These are phyloP conservation scores for Bellardia pandia DNA, from an alignment of 2,888 invertebrate species.

Conservation along the genomic window DNA sequence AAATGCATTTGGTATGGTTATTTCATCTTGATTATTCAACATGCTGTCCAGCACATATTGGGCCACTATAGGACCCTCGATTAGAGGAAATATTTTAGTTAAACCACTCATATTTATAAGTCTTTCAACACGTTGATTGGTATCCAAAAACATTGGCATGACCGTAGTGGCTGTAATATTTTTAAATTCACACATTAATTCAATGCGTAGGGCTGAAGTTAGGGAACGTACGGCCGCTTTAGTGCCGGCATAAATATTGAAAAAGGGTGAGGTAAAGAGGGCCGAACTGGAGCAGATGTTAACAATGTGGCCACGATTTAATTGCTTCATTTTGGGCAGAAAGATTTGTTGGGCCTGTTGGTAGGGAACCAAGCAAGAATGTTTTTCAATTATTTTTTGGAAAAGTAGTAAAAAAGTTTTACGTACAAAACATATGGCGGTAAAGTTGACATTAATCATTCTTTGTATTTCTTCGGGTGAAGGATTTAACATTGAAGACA, in stretches of 20 bases:
- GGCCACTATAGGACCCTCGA: conserved; percentile 75
- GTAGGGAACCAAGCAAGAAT: background rate
- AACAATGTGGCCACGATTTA: conserved; percentile 43
- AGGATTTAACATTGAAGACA: conserved; percentile 73
- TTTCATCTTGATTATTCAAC: conserved; percentile 75
- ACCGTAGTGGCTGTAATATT: conserved; percentile 78
- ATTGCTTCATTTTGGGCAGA: conserved; percentile 82
- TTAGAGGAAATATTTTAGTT: conserved; percentile 67
- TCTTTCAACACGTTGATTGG: conserved; percentile 74
- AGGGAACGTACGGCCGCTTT: conserved; percentile 82
- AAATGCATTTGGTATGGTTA: conserved; percentile 74
- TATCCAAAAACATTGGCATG: conserved; percentile 82
- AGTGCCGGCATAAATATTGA: conserved; percentile 79
- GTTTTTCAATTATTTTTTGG: no score
- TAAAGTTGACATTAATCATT: conserved; percentile 83
- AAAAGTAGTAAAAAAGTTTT: background rate
- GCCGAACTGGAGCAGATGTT: conserved; percentile 42
- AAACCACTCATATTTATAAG: conserved; percentile 7
- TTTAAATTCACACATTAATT: conserved; percentile 76
- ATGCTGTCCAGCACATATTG: conserved; percentile 75
- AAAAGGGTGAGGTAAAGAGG: background rate
- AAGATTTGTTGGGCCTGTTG: conserved; percentile 78
- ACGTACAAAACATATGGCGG: conserved; percentile 83
- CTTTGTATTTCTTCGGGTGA: conserved; percentile 79
- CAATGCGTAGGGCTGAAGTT: conserved; percentile 79